Evolutionary conservation across 2,797 vertebrate genomes (phyloP), one percentile per base, ranked within the genome.

Genomic region (Chelidonichthys spinosus): DNA sequence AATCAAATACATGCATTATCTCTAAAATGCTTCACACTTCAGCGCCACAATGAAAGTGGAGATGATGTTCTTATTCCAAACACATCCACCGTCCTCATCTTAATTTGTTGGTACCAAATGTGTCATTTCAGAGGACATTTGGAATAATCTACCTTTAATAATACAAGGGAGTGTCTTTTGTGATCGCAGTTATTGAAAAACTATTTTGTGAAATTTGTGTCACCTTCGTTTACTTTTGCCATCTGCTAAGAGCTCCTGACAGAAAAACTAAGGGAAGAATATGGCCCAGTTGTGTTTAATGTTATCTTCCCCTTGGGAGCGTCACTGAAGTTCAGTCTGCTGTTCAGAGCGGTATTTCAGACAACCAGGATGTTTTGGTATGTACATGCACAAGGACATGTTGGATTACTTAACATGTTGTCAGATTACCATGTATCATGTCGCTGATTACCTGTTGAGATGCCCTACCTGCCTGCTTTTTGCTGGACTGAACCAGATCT

Each of bases 201-300:
- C 17, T 17, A 15, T 35, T 15, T 8, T 7, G 9, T 37, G 25
- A 10, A 39, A 18, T n/a, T 39, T 33, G 6, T 4, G 15, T 35
- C 47, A 15, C 11, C 6, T 6, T 56, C 0, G 18, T 68, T 50
- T 55, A 50, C 36, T 42, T 56, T 37, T 7, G n/a, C 6, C 32
- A 1, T 40, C 35, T 0, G 0, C 40, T 1, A 36, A 47, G 7
- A 42, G 49, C 11, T 49, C 25, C 11, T 18, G 17, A 58, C 39
- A 11, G 7, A 70, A 11, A 47, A 33, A 49, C 36, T 37, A 35
- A 10, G 6, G 39, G 36, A 53, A 17, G 6, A 54, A 64, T 58
- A 63, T 5, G 40, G 7, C 32, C 50, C 18, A 11, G 47, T 46
- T n/a, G n/a, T 74, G 46, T 63, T 55, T 54, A 13, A 49, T 37